Percentiles rank a stretch among this genome's conserved stretches.
phyloP scores from a whole-genome alignment of 2,113 vertebrate genomes.

The Sinocyclocheilus rhinocerous region DNA sequence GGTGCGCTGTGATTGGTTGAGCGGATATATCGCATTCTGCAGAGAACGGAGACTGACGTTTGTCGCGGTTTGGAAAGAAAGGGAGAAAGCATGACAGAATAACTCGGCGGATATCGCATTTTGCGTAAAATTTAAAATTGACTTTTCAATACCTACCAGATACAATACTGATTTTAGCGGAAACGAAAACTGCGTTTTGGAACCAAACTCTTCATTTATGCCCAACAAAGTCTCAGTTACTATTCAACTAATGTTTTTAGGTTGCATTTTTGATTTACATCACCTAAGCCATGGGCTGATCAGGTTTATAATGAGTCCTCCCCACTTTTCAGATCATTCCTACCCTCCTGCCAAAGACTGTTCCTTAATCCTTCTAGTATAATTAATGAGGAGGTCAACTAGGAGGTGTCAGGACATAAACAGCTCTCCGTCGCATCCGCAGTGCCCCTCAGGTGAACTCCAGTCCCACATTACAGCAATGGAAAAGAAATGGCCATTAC shows the following conservation, averaged over 20 bases:
- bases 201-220: neutral
- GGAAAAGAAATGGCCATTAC: too few relatives aligned
- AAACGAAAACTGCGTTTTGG: too few relatives aligned
- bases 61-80: too few relatives aligned
- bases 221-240: neutral
- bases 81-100: too few relatives aligned
- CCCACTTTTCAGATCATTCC: neutral
- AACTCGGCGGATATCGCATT: too few relatives aligned
- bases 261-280: neutral
- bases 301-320: neutral
- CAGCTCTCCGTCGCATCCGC: neutral
- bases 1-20: too few relatives aligned
- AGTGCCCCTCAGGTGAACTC: constrained; percentile 14
- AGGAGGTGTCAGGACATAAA: constrained; percentile 14
- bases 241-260: too few relatives aligned
- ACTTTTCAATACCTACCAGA: too few relatives aligned
- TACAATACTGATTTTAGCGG: too few relatives aligned
- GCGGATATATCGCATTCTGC: too few relatives aligned
- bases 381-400: constrained; percentile 11
- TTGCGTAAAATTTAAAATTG: too few relatives aligned
- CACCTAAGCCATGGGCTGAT: neutral
- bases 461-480: neutral
- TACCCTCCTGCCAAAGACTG: neutral
- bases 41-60: too few relatives aligned
- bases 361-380: neutral